Evolutionary conservation across 2,888 invertebrate species (phyloP), one percentile per base, ranked within the genome.

Genomic region (Tigriopus californicus): DNA sequence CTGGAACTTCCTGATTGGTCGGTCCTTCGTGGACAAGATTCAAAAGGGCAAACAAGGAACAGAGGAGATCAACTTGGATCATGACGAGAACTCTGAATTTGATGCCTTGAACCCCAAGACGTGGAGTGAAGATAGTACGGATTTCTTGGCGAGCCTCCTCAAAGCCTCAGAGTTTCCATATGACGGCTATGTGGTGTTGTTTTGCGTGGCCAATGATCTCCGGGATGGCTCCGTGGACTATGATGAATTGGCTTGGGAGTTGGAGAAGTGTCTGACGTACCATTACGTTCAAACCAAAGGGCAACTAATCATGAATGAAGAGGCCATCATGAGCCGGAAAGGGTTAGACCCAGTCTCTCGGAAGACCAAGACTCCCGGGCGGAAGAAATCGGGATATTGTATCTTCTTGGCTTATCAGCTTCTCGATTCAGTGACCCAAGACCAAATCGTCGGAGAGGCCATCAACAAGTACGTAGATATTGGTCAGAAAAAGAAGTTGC

Each of bases 381-480:
- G 49, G 20, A 49, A 49, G 22, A 49, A 49, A 22, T 18, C 49
- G 13, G 49, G 49, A 22, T 49, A 20, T 18, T 49, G 49, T 22
- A 11, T 49, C 20, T 49, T 20, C 11, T 22, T 49, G 12, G 49
- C 49, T 20, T 49, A 49, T 22, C 49, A 49, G 22, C 22, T 49
- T 8, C 22, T 49, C 5, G 49, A 49, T 22, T 20, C 15, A 18
- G 49, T 49, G 22, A 15, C 49, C 13, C 13, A 20, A 4, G 49
- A 49, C 49, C 49, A 49, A 49, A 49, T 49, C 20, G 49, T 49
- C 20, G 49, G 49, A 2, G 49, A 49, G 22, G 15, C 49, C 13
- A 22, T 49, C 22, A 49, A 49, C 49, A 49, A 49, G 22, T 22
- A 49, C 22, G 49, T 49, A 22, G 49, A 49, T 22, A 22, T 49